Base-by-base conservation (phyloP, 2,113 vertebrate genomes). In the Setophaga petechia region DNA sequence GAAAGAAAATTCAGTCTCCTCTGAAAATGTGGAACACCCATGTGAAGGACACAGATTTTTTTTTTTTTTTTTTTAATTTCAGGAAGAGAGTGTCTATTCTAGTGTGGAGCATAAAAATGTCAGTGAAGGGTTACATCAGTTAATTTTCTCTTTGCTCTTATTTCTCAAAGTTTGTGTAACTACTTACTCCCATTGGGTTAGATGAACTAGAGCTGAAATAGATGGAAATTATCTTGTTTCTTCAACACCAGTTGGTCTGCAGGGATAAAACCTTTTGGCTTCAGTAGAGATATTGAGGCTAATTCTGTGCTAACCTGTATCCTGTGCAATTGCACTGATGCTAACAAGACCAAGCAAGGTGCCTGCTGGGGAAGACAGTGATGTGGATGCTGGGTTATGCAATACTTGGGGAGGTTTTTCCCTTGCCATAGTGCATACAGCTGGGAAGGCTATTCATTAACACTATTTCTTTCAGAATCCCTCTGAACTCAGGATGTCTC, bases 401-500 rank as follows among this genome's bases (percentile, higher is more conserved):
- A 94, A 92, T 14, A 23, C 37, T 66, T 62, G 44, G 90, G 83
- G 71, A 94, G 49, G 18, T 62, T 95, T 95, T 95, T 62, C 54
- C 12, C 57, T 89, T 69, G 30, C 80, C 80, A 81, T 94, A 67
- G 86, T 20, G 39, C 72, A 47, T 90, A 92, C 82, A 96, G 85
- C 92, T 94, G 90, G 93, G 93, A 90, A 78, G 57, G 51, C 68
- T 87, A 94, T 95, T 96, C 93, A 94, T 74, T 86, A 95, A 95
- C 84, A 95, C 51, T 88, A 31, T 95, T 91, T 93, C 87, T 95
- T 96, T 96, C 87, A 94, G 92, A 44, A 89, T 86, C 55, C 65
- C 92, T 88, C 93, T 76, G 84, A 96, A 85, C 73, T 49, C 85
- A 95, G 94, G 93, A 91, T 90, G 83, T 92, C 85, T 96, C 94